These are phyloP conservation scores for Cheumatopsyche charites DNA, from an alignment of 1,140 invertebrate genomes.

Conservation along the genomic window DNA sequence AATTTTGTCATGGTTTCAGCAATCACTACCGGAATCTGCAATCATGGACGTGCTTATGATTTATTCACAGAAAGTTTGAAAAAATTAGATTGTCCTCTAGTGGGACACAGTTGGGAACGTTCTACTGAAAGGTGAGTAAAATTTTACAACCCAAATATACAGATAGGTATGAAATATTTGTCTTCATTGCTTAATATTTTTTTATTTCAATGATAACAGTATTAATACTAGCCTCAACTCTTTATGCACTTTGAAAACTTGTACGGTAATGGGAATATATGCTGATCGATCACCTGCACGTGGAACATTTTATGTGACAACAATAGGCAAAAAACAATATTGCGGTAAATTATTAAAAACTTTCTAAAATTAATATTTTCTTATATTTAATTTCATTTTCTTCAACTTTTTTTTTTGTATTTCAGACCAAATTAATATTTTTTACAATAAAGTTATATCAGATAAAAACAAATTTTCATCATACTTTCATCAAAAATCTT, in stretches of 20 bases:
- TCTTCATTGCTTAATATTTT: too few species aligned
- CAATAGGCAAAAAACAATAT: not conserved
- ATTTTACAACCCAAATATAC: too few species aligned
- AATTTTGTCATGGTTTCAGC: slow-evolving; percentile 48
- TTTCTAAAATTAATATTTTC: not conserved
- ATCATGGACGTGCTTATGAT: slow-evolving; percentile 63
- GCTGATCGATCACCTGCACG: not conserved
- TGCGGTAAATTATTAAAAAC: slow-evolving; percentile 1
- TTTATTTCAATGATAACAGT: not conserved
- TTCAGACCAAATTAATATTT: not conserved
- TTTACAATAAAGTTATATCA: not conserved
- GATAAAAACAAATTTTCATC: too few species aligned
- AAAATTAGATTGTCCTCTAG: slow-evolving; percentile 59
- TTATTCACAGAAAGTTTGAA: slow-evolving; percentile 64
- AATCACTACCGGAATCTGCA: slow-evolving; percentile 62
- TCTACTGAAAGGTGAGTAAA: slow-evolving; percentile 54
- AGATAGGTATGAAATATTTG: too few species aligned
- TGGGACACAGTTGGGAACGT: slow-evolving; percentile 61
- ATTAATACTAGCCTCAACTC: not conserved
- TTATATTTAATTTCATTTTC: too few species aligned
- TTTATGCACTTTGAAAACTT: not conserved
- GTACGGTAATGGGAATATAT: slow-evolving; percentile 17
- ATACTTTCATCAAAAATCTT: too few species aligned
- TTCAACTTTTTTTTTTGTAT: too few species aligned
- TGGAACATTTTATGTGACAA: slow-evolving; percentile 12